Percentiles rank a stretch among this genome's conserved stretches.
Evolutionary conservation across 2,888 invertebrate genomes (phyloP).

Genomic region (Trichopoda pennipes): DNA sequence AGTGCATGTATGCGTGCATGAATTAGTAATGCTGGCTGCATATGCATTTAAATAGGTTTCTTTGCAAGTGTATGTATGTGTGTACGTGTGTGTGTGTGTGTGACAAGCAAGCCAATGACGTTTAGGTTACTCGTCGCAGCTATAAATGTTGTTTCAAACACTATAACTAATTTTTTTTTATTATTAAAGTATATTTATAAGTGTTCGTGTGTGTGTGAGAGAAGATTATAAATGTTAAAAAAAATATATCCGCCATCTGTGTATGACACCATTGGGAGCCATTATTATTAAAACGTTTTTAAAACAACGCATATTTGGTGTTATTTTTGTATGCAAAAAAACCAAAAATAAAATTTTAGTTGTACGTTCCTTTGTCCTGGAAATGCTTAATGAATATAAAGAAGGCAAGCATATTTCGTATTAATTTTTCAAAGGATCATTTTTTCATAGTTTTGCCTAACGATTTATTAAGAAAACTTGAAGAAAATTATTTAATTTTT

Average conservation of each 20-base stretch:
- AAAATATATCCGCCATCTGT: conserved; percentile 54
- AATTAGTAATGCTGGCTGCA: conserved; percentile 51
- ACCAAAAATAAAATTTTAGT: not conserved
- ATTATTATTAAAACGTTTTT: conserved; percentile 63
- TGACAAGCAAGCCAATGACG: conserved; percentile 43
- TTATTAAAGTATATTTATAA: no score
- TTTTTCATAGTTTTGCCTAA: conserved; percentile 7
- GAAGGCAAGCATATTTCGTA: conserved; percentile 27
- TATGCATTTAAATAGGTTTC: conserved; percentile 42
- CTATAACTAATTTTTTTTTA: conserved; percentile 1
- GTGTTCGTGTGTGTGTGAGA: conserved; percentile 1
- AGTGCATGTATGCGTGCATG: conserved; percentile 25
- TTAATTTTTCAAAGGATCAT: conserved; percentile 20
- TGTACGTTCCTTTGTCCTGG: not conserved
- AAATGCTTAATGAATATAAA: conserved; percentile 37
- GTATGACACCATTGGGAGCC: conserved; percentile 62
- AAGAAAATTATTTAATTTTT: not conserved
- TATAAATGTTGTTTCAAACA: conserved; percentile 26
- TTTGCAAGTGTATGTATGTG: conserved; percentile 2
- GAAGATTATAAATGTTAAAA: conserved; percentile 45
- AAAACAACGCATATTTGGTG: conserved; percentile 28
- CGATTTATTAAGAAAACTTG: not conserved
- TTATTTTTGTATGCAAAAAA: not conserved
- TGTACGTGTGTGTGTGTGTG: conserved; percentile 8
- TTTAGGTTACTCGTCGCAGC: conserved; percentile 34